phyloP scores from a whole-genome alignment of 2,797 vertebrate species.

The Brachymystax lenok region DNA sequence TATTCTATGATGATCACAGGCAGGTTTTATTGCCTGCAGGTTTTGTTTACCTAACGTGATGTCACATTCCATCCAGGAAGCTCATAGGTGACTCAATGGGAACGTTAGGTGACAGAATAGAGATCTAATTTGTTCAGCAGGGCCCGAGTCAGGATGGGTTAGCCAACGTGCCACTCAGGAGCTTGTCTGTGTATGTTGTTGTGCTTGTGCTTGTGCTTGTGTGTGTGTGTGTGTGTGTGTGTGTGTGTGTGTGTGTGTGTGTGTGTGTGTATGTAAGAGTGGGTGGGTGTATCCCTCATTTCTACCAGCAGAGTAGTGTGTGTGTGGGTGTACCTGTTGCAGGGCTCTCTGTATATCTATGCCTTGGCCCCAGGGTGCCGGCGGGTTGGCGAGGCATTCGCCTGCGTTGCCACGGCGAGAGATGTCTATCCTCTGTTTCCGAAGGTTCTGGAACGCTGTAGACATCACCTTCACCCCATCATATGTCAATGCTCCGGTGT shows the following conservation, averaged over 20 bases:
- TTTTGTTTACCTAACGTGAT: conserved; percentile 73
- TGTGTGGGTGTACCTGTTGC: conserved; percentile 83
- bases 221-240: conserved; percentile 5
- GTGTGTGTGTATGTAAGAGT: no score
- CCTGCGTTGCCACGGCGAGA: conserved; percentile 95
- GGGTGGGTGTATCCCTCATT: no score
- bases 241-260: no score
- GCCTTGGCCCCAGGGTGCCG: conserved; percentile 97
- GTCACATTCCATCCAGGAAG: conserved; percentile 74
- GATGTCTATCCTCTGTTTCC: conserved; percentile 95
- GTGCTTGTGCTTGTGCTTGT: conserved; percentile 1
- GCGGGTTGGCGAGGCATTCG: conserved; percentile 96
- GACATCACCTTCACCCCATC: conserved; percentile 98
- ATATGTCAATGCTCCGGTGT: conserved; percentile 94
- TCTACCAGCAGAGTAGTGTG: background rate
- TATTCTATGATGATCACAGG: conserved; percentile 70
- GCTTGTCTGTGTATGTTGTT: background rate
- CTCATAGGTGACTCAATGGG: conserved; percentile 68
- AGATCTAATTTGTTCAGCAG: conserved; percentile 75
- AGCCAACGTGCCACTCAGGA: conserved; percentile 68
- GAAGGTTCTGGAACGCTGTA: conserved; percentile 93
- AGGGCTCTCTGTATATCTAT: conserved; percentile 98
- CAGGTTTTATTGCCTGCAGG: conserved; percentile 63
- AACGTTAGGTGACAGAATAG: conserved; percentile 73
- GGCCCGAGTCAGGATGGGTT: conserved; percentile 65